Conservation (phyloP, 2,888 invertebrate species). For the Eilema caniola region DNA sequence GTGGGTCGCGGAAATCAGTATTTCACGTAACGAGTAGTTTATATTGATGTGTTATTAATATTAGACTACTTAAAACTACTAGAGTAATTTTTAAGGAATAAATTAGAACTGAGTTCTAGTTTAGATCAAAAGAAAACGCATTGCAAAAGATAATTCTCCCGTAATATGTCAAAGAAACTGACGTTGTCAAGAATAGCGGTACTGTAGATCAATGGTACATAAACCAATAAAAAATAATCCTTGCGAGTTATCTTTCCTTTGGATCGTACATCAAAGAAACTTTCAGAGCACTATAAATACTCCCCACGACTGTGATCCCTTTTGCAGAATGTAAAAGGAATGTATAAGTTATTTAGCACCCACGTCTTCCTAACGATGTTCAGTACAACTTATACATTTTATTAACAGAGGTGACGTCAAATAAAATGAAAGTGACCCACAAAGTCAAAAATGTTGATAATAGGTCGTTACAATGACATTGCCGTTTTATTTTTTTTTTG, state of each 20-base stretch:
- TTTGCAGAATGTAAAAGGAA: slow-evolving; percentile 5
- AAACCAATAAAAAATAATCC: slow-evolving; percentile 3
- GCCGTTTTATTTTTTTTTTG: too few species aligned
- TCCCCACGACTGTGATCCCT: slow-evolving; percentile 8
- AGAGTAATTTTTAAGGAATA: too few species aligned
- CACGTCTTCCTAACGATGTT: slow-evolving; percentile 12
- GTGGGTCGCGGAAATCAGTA: too few species aligned
- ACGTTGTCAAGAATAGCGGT: neutral
- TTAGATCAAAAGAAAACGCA: neutral
- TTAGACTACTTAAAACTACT: too few species aligned
- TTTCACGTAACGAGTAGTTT: too few species aligned
- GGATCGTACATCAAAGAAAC: slow-evolving; percentile 3
- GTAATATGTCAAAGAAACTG: neutral
- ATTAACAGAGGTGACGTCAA: neutral
- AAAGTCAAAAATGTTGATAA: neutral
- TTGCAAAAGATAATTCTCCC: neutral
- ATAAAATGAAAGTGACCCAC: neutral
- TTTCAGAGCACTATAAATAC: neutral
- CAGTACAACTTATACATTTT: slow-evolving; percentile 17
- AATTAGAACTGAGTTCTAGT: too few species aligned
- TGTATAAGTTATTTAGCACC: neutral
- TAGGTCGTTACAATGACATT: too few species aligned
- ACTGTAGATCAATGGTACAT: neutral
- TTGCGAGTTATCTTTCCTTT: too few species aligned
- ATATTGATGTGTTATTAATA: too few species aligned